Evolutionary conservation across 2,888 invertebrate genomes (phyloP), one percentile per base, ranked within the genome.

Genomic region (Notocelia uddmanniana): DNA sequence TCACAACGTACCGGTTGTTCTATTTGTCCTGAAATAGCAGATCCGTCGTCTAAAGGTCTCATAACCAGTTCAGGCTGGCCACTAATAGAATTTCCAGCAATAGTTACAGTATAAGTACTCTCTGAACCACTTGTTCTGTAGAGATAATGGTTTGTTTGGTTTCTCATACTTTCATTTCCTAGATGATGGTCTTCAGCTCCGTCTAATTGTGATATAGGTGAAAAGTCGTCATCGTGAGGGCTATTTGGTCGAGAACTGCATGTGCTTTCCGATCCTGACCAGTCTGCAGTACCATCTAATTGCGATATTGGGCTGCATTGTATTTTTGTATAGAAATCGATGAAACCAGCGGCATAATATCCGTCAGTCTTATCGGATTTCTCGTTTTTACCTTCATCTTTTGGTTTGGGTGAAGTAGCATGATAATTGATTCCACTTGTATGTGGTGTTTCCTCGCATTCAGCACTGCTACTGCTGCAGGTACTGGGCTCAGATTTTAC

Each of bases 1-100:
- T 96, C 96, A 87, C 98, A 98, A 80, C 97, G 96, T 0, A 98
- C 98, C 9, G 97, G 96, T 79, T 96, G 95, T 78, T 96, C 96
- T 52, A 94, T 93, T 68, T 94, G 93, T 59, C 94, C 94, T 48
- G 92, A 82, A 57, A 85, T 83, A 1, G 82, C 83, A 34, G 88
- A 82, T 34, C 83, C 85, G 66, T 94, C 93, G 69, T 92, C 93
- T 73, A 93, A 80, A 6, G 93, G 89, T 69, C 93, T 83, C 92
- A 93, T 93, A 0, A 90, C 90, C 73, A 89, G 82, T 82, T 91
- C 94, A 72, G 90, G 90, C 76, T 90, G 94, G 15, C 94, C 94
- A 73, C 88, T 92, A 23, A 94, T 87, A 15, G 94, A 91, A 73
- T 91, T 93, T 23, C 94, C 94, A 41, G 94, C 92, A 73, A 94